Evolutionary conservation across 1,140 invertebrate genomes (phyloP), one percentile per base, ranked within the genome.

Genomic region (Gryllus bimaculatus): DNA sequence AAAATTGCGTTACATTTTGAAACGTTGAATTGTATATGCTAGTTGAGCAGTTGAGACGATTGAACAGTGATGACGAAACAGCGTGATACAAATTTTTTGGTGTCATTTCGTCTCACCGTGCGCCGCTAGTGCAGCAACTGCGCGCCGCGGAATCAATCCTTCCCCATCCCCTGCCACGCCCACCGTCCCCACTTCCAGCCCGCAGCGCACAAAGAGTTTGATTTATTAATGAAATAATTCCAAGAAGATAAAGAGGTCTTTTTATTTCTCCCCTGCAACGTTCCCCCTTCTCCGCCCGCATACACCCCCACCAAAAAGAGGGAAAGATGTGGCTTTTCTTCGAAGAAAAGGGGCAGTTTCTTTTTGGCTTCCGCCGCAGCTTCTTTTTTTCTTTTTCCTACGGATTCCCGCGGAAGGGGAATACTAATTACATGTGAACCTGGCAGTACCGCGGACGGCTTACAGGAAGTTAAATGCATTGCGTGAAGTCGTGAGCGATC

Each of bases 141-240:
- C 5, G 26, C 26, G 26, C 26, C 26, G 5, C 26, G 5, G 26
- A 39, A 39, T 39, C 26, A 39, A 39, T 66, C 54, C 54, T 66
- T 66, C 18, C 18, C 54, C 54, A 3, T 7, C 54, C 2, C 54
- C 54, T 3, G 7, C 10, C 54, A 3, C 54, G 3, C 54, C 54
- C 54, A 66, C 54, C 54, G 18, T 66, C 54, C 54, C 54, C 54
- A 13, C 18, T 3, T 66, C 7, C 2, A 10, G 54, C 18, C 54
- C 18, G 18, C 18, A 7, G 54, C 54, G 54, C 54, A 66, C 54
- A 66, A 66, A 66, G 54, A 66, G 54, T 66, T 66, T 66, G 54
- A 66, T 66, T 66, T 66, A 66, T 66, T 66, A 66, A 66, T 66
- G 54, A 66, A 66, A 66, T 66, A 66, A 66, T 66, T 66, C 54